A percentile compares a stretch with the other conserved stretches of the same genome.
Evolutionary conservation across 2,888 invertebrate species (phyloP).

Genomic region (Pachliopta kotzebuea): DNA sequence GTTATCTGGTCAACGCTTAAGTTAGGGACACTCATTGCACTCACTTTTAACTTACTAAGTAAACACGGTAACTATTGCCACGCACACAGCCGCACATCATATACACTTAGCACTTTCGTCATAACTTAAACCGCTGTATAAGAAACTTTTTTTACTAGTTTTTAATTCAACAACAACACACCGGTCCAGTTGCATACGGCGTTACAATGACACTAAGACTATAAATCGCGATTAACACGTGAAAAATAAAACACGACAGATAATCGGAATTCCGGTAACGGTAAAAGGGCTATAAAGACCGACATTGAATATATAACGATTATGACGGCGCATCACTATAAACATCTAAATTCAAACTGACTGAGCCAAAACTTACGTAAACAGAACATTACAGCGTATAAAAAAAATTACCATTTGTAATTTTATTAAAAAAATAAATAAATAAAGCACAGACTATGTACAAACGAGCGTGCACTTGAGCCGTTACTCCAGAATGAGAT

Average conservation of each 20-base stretch:
- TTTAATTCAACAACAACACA: conserved; percentile 39
- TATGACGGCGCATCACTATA: conserved; percentile 19
- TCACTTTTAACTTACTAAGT: conserved; percentile 44
- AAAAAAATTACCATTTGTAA: conserved; percentile 8
- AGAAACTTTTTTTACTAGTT: conserved; percentile 60
- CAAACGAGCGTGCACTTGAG: conserved; percentile 60
- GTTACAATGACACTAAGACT: conserved; percentile 26
- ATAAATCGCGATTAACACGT: conserved; percentile 27
- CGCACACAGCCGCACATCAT: conserved; percentile 48
- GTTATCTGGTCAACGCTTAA: conserved; percentile 70
- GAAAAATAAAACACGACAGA: conserved; percentile 14
- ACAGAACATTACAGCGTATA: conserved; percentile 13
- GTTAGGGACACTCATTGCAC: conserved; percentile 73
- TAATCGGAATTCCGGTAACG: conserved; percentile 25
- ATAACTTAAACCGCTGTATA: conserved; percentile 57
- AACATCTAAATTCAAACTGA: conserved; percentile 23
- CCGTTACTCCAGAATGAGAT: conserved; percentile 67
- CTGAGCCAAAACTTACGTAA: conserved; percentile 15
- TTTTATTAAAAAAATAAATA: conserved; percentile 1
- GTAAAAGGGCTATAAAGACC: conserved; percentile 20
- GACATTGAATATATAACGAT: conserved; percentile 20
- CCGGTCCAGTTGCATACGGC: conserved; percentile 34
- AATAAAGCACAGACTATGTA: conserved; percentile 46
- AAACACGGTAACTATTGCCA: conserved; percentile 43
- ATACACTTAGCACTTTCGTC: conserved; percentile 61